phyloP scores from a whole-genome alignment of 2,888 invertebrate genomes.

The Oegoconia quadripuncta region DNA sequence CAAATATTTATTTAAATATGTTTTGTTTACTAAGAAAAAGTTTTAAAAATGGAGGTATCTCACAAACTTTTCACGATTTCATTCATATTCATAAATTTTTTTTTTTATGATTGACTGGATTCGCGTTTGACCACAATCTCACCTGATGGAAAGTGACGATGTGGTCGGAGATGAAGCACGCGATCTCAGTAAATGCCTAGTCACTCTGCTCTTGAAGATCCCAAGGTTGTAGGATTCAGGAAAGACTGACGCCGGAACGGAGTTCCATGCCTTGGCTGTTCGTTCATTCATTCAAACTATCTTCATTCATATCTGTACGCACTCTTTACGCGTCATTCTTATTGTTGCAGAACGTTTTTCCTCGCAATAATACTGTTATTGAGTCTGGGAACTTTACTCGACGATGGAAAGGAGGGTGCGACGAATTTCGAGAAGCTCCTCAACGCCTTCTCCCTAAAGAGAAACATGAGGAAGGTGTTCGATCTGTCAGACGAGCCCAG shows the following conservation, averaged over 20 bases:
- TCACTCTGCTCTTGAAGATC: no score
- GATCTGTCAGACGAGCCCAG: constrained; percentile 56
- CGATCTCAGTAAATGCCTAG: no score
- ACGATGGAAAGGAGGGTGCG: constrained; percentile 62
- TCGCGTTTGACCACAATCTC: no score
- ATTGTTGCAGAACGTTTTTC: constrained; percentile 70
- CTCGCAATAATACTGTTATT: constrained; percentile 56
- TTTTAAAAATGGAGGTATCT: not conserved
- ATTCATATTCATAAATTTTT: no score
- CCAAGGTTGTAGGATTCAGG: no score
- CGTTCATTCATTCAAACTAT: not conserved
- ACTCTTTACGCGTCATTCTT: no score
- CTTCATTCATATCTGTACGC: not conserved
- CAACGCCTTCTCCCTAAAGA: constrained; percentile 71
- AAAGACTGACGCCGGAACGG: no score
- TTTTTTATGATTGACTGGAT: no score
- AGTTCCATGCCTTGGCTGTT: no score
- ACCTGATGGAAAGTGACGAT: no score
- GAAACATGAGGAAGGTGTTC: constrained; percentile 65
- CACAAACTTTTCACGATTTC: not conserved
- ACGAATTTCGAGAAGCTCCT: constrained; percentile 71
- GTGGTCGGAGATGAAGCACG: not conserved
- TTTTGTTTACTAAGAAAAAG: no score
- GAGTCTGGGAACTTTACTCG: constrained; percentile 61
- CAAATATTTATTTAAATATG: no score